Conservation (phyloP, 2,888 invertebrate genomes). For the Aspidiotus destructor region DNA sequence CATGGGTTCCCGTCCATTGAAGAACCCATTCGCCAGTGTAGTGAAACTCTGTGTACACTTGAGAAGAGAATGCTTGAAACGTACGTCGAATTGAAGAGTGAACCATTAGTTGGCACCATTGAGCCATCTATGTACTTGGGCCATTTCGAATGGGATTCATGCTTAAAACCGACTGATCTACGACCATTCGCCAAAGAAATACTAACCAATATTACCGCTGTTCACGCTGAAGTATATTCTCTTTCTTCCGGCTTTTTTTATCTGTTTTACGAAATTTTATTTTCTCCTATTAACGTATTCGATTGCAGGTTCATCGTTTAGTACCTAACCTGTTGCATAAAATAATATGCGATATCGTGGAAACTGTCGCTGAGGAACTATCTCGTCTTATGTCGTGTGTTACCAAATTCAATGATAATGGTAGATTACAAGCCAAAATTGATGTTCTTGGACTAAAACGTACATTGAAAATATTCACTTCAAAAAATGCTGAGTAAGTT, state of each 20-base stretch:
- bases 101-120: constrained; percentile 89
- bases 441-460: constrained; percentile 62
- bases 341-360: constrained; percentile 66
- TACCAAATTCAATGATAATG: constrained; percentile 54
- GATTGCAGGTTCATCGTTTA: constrained; percentile 61
- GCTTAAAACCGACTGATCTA: constrained; percentile 64
- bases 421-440: constrained; percentile 67
- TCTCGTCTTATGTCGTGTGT: constrained; percentile 76
- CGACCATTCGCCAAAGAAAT: constrained; percentile 83
- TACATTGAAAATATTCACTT: constrained; percentile 55
- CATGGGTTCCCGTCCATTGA: constrained; percentile 67
- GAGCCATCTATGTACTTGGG: constrained; percentile 94
- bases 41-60: constrained; percentile 36
- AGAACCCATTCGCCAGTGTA: constrained; percentile 47
- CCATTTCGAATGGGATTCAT: constrained; percentile 72
- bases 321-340: constrained; percentile 67
- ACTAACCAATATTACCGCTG: constrained; percentile 66
- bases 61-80: constrained; percentile 56
- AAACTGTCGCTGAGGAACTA: constrained; percentile 86
- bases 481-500: constrained; percentile 54
- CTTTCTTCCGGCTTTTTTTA: neutral
- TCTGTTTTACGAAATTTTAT: neutral
- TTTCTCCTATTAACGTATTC: constrained; percentile 18
- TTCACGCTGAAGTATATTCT: constrained; percentile 58
- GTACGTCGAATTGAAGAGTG: constrained; percentile 81